A percentile compares a stretch with the other conserved stretches of the same genome.
These are phyloP conservation scores for Athalia cordata DNA, from an alignment of 2,888 invertebrate species.

Conservation along the genomic window DNA sequence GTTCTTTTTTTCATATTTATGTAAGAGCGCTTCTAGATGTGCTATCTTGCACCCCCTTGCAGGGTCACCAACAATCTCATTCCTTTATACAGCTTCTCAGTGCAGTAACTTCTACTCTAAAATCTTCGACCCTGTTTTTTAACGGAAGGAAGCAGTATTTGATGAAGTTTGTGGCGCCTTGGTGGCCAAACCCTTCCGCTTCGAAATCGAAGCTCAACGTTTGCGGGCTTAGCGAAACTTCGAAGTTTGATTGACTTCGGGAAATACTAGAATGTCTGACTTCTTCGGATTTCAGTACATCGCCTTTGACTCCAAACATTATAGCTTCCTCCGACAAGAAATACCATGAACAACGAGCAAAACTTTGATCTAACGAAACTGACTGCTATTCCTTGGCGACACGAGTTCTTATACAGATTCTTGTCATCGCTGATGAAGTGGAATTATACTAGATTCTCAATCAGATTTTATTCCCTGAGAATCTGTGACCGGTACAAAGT, in stretches of 20 bases:
- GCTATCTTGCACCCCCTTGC: neutral
- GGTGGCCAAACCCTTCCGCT: conserved; percentile 27
- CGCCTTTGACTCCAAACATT: conserved; percentile 5
- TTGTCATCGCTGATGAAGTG: too few relatives aligned
- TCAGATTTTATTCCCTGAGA: too few relatives aligned
- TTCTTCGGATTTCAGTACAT: conserved; percentile 15
- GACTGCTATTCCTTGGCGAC: neutral
- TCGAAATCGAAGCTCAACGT: conserved; percentile 29
- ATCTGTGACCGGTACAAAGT: neutral
- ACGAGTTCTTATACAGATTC: neutral
- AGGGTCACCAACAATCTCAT: neutral
- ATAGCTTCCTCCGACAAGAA: conserved; percentile 21
- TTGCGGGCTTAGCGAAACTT: conserved; percentile 29
- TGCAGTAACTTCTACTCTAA: neutral
- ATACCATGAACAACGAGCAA: conserved; percentile 14
- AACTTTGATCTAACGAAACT: neutral
- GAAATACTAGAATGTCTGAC: conserved; percentile 17
- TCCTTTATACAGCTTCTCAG: neutral
- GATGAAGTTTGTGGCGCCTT: conserved; percentile 32
- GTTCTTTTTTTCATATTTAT: too few relatives aligned
- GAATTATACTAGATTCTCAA: too few relatives aligned
- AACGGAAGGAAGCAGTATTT: conserved; percentile 32
- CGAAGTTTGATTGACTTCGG: conserved; percentile 37
- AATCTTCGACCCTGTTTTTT: conserved; percentile 22
- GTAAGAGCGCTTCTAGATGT: too few relatives aligned